Evolutionary conservation across 2,888 invertebrate species (phyloP), one percentile per base, ranked within the genome.

Genomic region (Byasa hedistus): DNA sequence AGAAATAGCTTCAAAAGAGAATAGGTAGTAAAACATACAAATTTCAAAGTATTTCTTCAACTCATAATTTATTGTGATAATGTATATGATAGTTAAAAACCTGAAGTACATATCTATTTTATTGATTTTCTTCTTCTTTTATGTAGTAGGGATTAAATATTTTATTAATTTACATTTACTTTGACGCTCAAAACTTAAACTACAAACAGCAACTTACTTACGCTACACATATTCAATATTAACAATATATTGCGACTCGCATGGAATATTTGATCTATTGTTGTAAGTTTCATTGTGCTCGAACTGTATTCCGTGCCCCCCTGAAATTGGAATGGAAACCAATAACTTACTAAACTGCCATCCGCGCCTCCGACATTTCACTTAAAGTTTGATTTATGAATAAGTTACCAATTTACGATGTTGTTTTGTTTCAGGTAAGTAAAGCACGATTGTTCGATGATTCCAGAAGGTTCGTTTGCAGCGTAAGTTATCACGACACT

Each of bases 391-490:
- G 62, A 66, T 66, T 66, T 66, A 62, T 62, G 62, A 63, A 63
- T 66, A 62, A 58, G 44, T 63, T 63, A 55, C 58, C 52, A 60
- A 67, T 79, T 73, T 69, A 69, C 69, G 68, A 36, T 66, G 69
- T 80, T 74, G 79, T 81, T 79, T 85, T 86, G 82, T 89, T 89
- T 79, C 86, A 89, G 89, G 89, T 89, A 85, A 87, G 89, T 87
- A 75, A 39, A 70, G 66, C 22, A 7, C 24, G 17, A 58, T 54
- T 51, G 56, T 54, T 60, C 27, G 60, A 60, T 56, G 60, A 56
- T 60, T 60, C 27, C 22, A 32, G n/a, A 48, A 5, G 48, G 19
- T 48, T 48, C 8, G 48, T 48, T 48, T 48, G n/a, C 48, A n/a
- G 48, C n/a, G n/a, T 48, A 48, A 48, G n/a, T 48, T n/a, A 19